Evolutionary conservation across 2,888 invertebrate species (phyloP).

Genomic region (Byasa hedistus): DNA sequence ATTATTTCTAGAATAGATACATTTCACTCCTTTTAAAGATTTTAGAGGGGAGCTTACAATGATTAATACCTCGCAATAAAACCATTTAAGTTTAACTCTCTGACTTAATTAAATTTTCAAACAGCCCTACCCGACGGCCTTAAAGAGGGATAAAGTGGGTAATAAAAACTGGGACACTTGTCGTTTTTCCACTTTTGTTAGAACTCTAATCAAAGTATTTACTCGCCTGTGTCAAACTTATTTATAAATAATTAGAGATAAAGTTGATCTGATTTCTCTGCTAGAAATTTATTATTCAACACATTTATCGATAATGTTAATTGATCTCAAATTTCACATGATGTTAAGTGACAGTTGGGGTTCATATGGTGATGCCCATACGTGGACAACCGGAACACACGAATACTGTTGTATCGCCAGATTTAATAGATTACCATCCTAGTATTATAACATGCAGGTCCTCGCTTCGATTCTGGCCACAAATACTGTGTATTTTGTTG

Average conservation of each 20-base stretch:
- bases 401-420: not conserved
- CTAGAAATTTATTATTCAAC: not conserved
- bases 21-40: constrained; percentile 1
- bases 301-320: not conserved
- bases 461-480: too few relatives aligned
- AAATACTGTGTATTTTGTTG: too few relatives aligned
- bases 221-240: not conserved
- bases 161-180: constrained; percentile 21
- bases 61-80: constrained; percentile 25
- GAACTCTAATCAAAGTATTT: constrained; percentile 2
- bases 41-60: constrained; percentile 10
- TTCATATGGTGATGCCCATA: not conserved
- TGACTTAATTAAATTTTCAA: constrained; percentile 24
- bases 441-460: too few relatives aligned
- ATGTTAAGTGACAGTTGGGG: not conserved
- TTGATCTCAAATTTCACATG: not conserved
- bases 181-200: constrained; percentile 17
- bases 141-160: constrained; percentile 26
- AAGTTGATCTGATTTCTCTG: not conserved
- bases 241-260: not conserved
- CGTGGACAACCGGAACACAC: too few relatives aligned
- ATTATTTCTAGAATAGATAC: not conserved
- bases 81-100: constrained; percentile 20
- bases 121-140: constrained; percentile 16
- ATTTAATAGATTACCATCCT: not conserved